Evolutionary conservation across 1,140 invertebrate genomes (phyloP).

Genomic region (Thaumatotibia leucotreta): DNA sequence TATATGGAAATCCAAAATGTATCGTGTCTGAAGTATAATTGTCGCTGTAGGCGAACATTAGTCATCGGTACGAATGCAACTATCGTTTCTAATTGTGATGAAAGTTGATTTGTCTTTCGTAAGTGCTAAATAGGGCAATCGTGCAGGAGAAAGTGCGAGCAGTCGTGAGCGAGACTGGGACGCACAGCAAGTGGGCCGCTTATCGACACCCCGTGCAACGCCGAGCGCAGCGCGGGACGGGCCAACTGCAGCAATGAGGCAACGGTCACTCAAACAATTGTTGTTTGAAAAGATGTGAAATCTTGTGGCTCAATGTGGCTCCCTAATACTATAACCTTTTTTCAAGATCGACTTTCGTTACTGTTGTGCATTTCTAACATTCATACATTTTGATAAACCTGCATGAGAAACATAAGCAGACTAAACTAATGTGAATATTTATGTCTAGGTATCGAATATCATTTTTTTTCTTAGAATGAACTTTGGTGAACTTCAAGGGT

Average conservation of each 20-base stretch:
- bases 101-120: constrained; percentile 43
- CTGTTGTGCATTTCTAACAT: too few relatives aligned
- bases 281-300: not conserved
- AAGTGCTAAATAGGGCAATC: constrained; percentile 42
- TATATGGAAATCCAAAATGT: not conserved
- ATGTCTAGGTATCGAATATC: not conserved
- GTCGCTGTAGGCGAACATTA: not conserved
- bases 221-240: not conserved
- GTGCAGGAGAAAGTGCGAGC: constrained; percentile 52
- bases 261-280: too few relatives aligned
- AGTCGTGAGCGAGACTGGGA: constrained; percentile 44
- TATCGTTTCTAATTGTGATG: constrained; percentile 22
- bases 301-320: too few relatives aligned
- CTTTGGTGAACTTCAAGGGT: not conserved
- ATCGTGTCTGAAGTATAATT: not conserved
- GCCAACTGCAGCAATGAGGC: not conserved
- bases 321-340: too few relatives aligned
- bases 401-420: too few relatives aligned
- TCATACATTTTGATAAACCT: too few relatives aligned
- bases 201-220: constrained; percentile 17
- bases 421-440: too few relatives aligned
- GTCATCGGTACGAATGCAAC: not conserved
- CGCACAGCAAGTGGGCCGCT: constrained; percentile 26
- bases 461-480: not conserved
- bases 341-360: too few relatives aligned